Evolutionary conservation across 2,888 invertebrate genomes (phyloP).

Genomic region (Chrysina gloriosa): DNA sequence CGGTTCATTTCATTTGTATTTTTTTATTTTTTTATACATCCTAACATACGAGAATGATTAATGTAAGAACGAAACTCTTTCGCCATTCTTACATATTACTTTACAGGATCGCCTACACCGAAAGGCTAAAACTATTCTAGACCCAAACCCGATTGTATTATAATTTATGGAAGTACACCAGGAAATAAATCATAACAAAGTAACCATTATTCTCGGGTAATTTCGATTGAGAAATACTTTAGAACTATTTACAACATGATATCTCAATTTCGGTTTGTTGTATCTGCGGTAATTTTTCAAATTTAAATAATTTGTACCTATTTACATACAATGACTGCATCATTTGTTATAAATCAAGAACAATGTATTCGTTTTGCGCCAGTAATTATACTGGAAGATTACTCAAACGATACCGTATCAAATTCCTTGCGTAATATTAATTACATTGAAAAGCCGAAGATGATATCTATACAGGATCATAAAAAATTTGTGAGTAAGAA

Average conservation of each 20-base stretch:
- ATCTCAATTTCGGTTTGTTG: slow-evolving; percentile 30
- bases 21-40: not conserved
- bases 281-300: slow-evolving; percentile 32
- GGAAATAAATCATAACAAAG: slow-evolving; percentile 48
- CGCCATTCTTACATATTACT: slow-evolving; percentile 50
- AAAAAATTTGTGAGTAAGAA: too few relatives aligned
- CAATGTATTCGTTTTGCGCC: not conserved
- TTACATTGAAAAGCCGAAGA: too few relatives aligned
- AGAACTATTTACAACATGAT: slow-evolving; percentile 27
- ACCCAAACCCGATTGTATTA: slow-evolving; percentile 47
- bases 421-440: too few relatives aligned
- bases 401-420: slow-evolving; percentile 1
- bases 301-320: slow-evolving; percentile 32
- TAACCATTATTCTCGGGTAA: slow-evolving; percentile 39
- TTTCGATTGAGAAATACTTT: slow-evolving; percentile 38
- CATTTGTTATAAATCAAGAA: slow-evolving; percentile 26
- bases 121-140: slow-evolving; percentile 49
- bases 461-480: too few relatives aligned
- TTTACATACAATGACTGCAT: slow-evolving; percentile 25
- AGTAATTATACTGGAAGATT: not conserved
- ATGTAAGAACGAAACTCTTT: slow-evolving; percentile 49
- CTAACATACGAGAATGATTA: slow-evolving; percentile 47
- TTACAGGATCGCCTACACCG: slow-evolving; percentile 48
- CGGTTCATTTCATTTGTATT: slow-evolving; percentile 45
- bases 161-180: slow-evolving; percentile 48